Evolutionary conservation across 2,113 vertebrate genomes (phyloP).

Genomic region (Eupsittula cactorum): DNA sequence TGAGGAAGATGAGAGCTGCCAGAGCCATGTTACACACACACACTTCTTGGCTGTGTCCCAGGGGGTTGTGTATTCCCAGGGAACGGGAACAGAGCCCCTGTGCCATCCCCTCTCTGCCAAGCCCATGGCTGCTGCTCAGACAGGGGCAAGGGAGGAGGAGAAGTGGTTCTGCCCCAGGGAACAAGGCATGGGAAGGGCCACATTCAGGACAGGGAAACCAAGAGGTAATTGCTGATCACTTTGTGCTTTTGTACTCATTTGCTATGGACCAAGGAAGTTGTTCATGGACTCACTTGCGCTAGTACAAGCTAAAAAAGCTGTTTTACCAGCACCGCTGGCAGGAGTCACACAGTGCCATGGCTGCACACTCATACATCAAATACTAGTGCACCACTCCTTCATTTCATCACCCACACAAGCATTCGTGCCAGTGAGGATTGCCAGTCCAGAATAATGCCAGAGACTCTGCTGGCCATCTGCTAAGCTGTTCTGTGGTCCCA

Average conservation of each 20-base stretch:
- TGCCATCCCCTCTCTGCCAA: not conserved
- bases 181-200: not conserved
- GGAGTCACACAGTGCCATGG: not conserved
- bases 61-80: not conserved
- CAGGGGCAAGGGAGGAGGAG: not conserved
- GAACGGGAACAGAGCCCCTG: not conserved
- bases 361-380: not conserved
- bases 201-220: not conserved
- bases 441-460: not conserved
- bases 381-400: not conserved
- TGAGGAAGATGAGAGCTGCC: fast-evolving
- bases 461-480: not conserved
- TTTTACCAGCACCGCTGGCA: not conserved
- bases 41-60: not conserved
- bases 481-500: not conserved
- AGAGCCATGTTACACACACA: not conserved
- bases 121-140: not conserved
- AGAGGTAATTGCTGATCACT: not conserved
- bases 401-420: not conserved
- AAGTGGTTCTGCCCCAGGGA: not conserved
- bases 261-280: not conserved
- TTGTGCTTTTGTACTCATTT: not conserved
- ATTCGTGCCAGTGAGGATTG: not conserved
- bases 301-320: not conserved
- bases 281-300: not conserved